phyloP scores from a whole-genome alignment of 2,888 invertebrate genomes.

The Calliopum simillimum region DNA sequence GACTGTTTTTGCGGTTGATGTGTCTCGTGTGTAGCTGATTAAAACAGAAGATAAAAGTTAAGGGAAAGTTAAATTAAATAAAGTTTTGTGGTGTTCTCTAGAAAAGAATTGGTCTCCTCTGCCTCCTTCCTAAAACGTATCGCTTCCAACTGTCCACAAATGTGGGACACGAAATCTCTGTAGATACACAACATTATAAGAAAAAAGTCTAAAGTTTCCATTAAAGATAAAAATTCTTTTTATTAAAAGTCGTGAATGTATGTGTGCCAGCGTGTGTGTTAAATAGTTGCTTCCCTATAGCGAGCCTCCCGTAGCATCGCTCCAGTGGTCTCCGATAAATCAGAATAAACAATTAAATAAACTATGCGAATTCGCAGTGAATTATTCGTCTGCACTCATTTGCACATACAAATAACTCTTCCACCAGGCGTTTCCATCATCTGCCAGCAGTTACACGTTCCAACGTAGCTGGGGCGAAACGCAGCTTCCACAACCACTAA shows the following conservation, averaged over 20 bases:
- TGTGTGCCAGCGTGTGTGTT: not conserved
- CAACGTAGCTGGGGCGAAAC: not conserved
- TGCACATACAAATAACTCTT: slow-evolving; percentile 8
- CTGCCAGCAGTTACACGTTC: not conserved
- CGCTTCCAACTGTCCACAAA: not conserved
- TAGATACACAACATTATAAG: not conserved
- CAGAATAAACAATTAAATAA: not conserved
- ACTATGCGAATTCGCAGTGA: slow-evolving; percentile 17
- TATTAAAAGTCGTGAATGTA: not conserved
- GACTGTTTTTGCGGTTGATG: not conserved
- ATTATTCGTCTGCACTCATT: not conserved
- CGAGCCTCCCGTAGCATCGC: not conserved
- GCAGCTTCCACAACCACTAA: not conserved
- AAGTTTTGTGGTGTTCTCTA: not conserved
- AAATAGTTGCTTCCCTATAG: not conserved
- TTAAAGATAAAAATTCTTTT: no score
- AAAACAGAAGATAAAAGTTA: not conserved
- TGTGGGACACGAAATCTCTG: no score
- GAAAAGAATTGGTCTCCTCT: slow-evolving; percentile 1
- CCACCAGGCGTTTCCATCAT: not conserved
- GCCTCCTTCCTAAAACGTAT: not conserved
- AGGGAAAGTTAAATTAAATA: not conserved
- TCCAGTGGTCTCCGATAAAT: not conserved
- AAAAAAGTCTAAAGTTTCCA: not conserved
- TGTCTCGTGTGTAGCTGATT: slow-evolving; percentile 5